Evolutionary conservation across 2,113 vertebrate species (phyloP).

Genomic region (Pardalotus punctatus): DNA sequence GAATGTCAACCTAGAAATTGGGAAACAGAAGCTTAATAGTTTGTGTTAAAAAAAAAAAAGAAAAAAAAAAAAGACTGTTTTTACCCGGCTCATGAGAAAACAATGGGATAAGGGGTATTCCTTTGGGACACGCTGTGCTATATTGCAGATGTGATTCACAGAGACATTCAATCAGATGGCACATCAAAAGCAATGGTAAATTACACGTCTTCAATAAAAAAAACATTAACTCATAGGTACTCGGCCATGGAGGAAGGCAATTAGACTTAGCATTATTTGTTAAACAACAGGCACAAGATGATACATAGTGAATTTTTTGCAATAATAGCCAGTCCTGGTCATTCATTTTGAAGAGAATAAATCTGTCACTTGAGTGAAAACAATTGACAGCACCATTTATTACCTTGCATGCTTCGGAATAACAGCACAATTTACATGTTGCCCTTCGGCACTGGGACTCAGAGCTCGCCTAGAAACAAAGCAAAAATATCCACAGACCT

Average conservation of each 20-base stretch:
- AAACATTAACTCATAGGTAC: not conserved
- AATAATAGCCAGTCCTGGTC: constrained; percentile 38
- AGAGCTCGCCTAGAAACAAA: constrained; percentile 21
- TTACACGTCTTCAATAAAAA: constrained; percentile 2
- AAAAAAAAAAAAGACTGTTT: not conserved
- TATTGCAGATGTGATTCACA: constrained; percentile 24
- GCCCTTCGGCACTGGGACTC: constrained; percentile 50
- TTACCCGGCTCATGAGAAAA: not conserved
- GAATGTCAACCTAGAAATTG: not conserved
- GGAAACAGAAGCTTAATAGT: not conserved
- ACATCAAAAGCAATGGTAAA: constrained; percentile 53
- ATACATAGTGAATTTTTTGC: constrained; percentile 46
- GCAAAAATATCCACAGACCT: constrained; percentile 8
- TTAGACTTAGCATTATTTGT: constrained; percentile 51
- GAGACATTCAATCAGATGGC: constrained; percentile 36
- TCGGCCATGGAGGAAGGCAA: not conserved
- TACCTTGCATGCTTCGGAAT: constrained; percentile 58
- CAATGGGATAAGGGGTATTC: not conserved
- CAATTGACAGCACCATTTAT: constrained; percentile 73
- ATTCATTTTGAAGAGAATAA: constrained; percentile 57
- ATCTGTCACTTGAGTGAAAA: constrained; percentile 67
- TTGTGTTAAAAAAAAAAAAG: not conserved
- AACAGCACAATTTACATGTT: constrained; percentile 70
- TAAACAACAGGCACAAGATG: constrained; percentile 50
- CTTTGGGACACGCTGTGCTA: not conserved